phyloP scores from a whole-genome alignment of 1,140 invertebrate species.

The Adelges cooleyi region DNA sequence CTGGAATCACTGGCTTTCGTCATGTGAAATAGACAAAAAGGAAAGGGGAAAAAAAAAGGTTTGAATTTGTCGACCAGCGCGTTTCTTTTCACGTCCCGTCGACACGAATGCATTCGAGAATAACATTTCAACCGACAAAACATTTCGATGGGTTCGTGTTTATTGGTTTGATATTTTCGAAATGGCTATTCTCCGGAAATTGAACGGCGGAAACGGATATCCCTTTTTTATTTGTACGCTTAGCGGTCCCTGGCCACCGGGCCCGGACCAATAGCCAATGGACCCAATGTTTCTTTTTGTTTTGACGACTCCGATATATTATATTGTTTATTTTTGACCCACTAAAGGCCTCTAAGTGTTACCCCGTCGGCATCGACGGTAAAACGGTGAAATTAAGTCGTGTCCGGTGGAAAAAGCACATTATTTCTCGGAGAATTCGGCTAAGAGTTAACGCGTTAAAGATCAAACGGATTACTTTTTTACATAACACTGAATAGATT shows the following conservation, averaged over 20 bases:
- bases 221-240: neutral
- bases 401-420: too few relatives aligned
- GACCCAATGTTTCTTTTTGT: neutral
- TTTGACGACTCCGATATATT: neutral
- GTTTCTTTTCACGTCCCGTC: neutral
- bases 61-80: neutral
- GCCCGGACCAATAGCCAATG: too few relatives aligned
- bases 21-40: neutral
- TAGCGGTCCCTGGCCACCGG: too few relatives aligned
- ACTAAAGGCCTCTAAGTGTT: neutral
- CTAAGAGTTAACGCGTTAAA: too few relatives aligned
- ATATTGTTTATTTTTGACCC: neutral
- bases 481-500: too few relatives aligned
- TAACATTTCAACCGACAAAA: conserved; percentile 4
- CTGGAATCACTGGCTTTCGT: conserved; percentile 4
- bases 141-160: conserved; percentile 2
- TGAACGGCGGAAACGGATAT: conserved; percentile 1
- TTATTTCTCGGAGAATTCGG: too few relatives aligned
- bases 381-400: too few relatives aligned
- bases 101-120: neutral
- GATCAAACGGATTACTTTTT: too few relatives aligned
- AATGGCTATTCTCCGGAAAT: conserved; percentile 3
- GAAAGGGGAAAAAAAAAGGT: neutral
- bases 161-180: conserved; percentile 20
- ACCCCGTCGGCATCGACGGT: too few relatives aligned